Evolutionary conservation across 2,797 vertebrate genomes (phyloP).

Genomic region (Pogoniulus pusillus): DNA sequence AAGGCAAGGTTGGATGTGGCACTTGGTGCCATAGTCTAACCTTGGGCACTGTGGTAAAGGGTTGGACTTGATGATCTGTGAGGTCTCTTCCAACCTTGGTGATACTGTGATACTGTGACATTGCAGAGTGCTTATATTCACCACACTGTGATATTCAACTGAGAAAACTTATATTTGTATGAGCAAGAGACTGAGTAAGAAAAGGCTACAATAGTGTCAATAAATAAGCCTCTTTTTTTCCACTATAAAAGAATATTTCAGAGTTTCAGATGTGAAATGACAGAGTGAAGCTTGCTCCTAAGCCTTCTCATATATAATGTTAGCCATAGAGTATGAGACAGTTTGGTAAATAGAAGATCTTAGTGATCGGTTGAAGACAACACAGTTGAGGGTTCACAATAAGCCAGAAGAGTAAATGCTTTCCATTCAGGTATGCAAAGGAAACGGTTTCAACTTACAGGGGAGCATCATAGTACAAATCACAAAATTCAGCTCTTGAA

Average conservation of each 20-base stretch:
- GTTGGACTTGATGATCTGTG: too few relatives aligned
- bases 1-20: too few relatives aligned
- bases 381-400: not conserved
- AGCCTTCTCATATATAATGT: not conserved
- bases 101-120: too few relatives aligned
- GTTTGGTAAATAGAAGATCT: not conserved
- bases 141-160: not conserved
- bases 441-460: not conserved
- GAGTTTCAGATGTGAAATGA: not conserved
- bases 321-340: not conserved
- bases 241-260: not conserved
- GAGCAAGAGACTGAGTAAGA: not conserved
- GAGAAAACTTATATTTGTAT: not conserved
- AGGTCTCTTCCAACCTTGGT: too few relatives aligned
- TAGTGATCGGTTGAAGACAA: not conserved
- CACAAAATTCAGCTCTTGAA: not conserved
- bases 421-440: not conserved
- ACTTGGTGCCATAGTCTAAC: too few relatives aligned
- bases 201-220: not conserved
- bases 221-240: not conserved
- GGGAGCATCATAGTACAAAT: not conserved
- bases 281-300: not conserved
- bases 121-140: not conserved
- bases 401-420: not conserved
- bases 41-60: too few relatives aligned